Percentiles rank a stretch among this genome's conserved stretches.
These are phyloP conservation scores for Hyphantria cunea DNA, from an alignment of 1,140 invertebrate species.

Conservation along the genomic window DNA sequence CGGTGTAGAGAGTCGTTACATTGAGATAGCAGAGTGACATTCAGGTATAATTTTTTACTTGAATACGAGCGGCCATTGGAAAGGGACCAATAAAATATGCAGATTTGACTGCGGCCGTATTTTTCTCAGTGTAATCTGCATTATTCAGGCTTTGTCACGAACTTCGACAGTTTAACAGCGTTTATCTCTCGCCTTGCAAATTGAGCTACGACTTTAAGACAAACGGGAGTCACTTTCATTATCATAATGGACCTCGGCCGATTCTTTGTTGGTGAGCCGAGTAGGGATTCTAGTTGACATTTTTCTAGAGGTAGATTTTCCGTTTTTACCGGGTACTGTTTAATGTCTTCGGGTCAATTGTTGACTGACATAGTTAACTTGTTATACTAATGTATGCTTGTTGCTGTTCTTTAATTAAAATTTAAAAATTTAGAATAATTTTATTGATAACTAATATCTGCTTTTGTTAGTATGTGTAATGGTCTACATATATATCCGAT, in stretches of 20 bases:
- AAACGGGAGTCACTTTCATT: constrained; percentile 80
- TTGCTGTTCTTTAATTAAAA: no score
- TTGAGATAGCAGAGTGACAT: constrained; percentile 35
- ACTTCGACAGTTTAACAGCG: constrained; percentile 81
- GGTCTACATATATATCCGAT: no score
- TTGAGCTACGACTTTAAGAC: constrained; percentile 81
- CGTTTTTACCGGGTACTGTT: constrained; percentile 13
- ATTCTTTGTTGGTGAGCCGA: constrained; percentile 75
- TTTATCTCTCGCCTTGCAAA: constrained; percentile 81
- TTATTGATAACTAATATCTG: no score
- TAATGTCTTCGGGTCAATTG: constrained; percentile 19
- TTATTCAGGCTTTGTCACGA: constrained; percentile 81
- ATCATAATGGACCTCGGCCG: constrained; percentile 78
- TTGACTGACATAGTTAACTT: neutral
- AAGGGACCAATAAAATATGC: constrained; percentile 79
- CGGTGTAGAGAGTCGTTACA: constrained; percentile 27
- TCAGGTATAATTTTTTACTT: constrained; percentile 42
- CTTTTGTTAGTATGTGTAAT: no score
- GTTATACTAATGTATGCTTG: neutral
- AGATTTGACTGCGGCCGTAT: constrained; percentile 79
- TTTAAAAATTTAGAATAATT: no score
- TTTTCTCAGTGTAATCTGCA: constrained; percentile 81
- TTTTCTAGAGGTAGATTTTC: constrained; percentile 41
- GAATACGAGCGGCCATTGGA: constrained; percentile 63
- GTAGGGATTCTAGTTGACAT: constrained; percentile 62